phyloP scores from a whole-genome alignment of 2,113 vertebrate species.

The Cynopterus brachyotis region DNA sequence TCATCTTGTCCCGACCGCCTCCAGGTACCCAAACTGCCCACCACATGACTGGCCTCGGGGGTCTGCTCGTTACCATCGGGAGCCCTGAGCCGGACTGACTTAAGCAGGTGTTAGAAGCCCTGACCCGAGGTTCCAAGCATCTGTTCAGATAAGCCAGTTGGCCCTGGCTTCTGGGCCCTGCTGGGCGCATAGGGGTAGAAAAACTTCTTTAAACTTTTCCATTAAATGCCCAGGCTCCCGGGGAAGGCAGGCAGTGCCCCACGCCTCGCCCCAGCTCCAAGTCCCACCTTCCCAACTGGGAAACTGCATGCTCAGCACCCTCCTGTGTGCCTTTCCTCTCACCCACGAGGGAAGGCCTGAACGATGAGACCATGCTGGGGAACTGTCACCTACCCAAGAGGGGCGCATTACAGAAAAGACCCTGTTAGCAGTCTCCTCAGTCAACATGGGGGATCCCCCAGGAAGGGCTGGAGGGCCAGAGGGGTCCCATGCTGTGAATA shows the following conservation, averaged over 20 bases:
- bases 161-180: background rate
- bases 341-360: background rate
- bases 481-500: background rate
- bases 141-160: background rate
- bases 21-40: background rate
- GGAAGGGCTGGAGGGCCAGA: background rate
- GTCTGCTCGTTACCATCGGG: background rate
- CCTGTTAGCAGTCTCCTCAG: background rate
- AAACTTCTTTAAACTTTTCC: background rate
- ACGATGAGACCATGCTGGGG: background rate
- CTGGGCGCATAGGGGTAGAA: background rate
- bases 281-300: background rate
- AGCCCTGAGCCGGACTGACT: background rate
- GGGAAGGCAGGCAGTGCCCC: background rate
- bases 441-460: background rate
- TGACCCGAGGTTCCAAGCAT: background rate
- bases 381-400: background rate
- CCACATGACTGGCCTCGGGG: background rate
- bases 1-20: background rate
- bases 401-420: background rate
- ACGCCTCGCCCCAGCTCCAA: background rate
- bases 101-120: background rate
- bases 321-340: background rate
- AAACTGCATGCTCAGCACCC: background rate
- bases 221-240: background rate